A percentile compares a stretch with the other conserved stretches of the same genome.
These are phyloP conservation scores for Dipus sagitta DNA, from an alignment of 2,797 vertebrate genomes.

Conservation along the genomic window DNA sequence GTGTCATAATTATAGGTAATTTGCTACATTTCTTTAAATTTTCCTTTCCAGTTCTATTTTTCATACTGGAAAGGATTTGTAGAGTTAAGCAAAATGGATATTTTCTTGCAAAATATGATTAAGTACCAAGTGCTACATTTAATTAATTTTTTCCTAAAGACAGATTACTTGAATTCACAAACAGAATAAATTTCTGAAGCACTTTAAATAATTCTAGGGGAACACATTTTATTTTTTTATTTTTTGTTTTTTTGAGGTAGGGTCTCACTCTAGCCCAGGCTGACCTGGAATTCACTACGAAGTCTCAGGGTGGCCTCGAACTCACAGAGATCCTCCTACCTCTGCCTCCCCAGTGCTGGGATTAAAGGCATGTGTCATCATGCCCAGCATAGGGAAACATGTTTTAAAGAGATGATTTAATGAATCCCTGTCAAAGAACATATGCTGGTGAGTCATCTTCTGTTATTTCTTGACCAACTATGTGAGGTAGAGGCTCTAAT, in stretches of 20 bases:
- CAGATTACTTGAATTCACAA: constrained; percentile 6
- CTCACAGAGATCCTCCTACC: too few relatives aligned
- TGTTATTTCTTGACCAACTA: constrained; percentile 30
- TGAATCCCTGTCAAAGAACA: not conserved
- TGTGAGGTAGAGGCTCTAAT: not conserved
- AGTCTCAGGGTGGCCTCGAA: too few relatives aligned
- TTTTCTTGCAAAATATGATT: constrained; percentile 9
- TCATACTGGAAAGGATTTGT: constrained; percentile 28
- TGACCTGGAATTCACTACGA: too few relatives aligned
- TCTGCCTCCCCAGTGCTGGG: too few relatives aligned
- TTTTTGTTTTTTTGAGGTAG: too few relatives aligned
- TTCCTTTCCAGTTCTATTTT: not conserved
- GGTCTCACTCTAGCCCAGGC: too few relatives aligned
- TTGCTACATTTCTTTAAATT: not conserved
- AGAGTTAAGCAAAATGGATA: constrained; percentile 2
- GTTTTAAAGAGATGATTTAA: constrained; percentile 48
- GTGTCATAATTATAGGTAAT: not conserved
- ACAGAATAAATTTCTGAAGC: constrained; percentile 39
- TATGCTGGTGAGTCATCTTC: constrained; percentile 23
- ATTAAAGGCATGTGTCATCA: too few relatives aligned
- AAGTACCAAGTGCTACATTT: constrained; percentile 4
- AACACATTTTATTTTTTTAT: not conserved
- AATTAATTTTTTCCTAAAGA: not conserved
- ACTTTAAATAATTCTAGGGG: constrained; percentile 9
- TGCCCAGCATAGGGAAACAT: not conserved